Evolutionary conservation across 2,113 vertebrate species (phyloP), one percentile per base, ranked within the genome.

Genomic region (Helogale parvula): DNA sequence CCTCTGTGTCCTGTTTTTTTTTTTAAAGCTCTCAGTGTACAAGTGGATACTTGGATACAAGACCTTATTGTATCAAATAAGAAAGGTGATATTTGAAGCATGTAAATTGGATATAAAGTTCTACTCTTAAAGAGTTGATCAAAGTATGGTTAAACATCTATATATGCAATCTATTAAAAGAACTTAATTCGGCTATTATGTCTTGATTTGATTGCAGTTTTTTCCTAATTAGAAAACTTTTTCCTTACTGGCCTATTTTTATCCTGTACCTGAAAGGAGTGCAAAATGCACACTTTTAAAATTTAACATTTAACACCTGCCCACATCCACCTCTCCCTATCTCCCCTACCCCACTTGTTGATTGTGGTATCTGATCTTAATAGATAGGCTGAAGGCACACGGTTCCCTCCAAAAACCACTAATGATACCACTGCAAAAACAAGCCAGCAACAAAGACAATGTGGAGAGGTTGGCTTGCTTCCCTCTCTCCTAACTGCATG

Each of bases 101-200:
- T 99, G 99, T 99, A 99, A 99, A 99, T 99, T 99, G 99, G 99
- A 99, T 98, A 99, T 98, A 99, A 96, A 99, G 98, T 98, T 99
- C 99, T 99, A 96, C 97, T 98, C 96, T 99, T 99, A 99, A 99
- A 99, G 98, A 99, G 99, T 99, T 98, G 98, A 97, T 99, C 99
- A 99, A 99, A 99, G 93, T 99, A 98, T 99, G 99, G 99, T 99
- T 99, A 99, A 99, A 99, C 99, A 99, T 99, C 99, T 99, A 98
- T 99, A 99, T 99, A 99, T 99, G 99, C 99, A 99, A 98, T 99
- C 98, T 99, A 97, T 99, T 99, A 99, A 99, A 99, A 98, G 94
- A 98, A 98, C 80, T 97, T 98, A 98, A 98, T 99, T 98, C 90
- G 98, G 98, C 98, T 98, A 96, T 98, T 98, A 97, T 97, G 97